Percentiles rank a stretch among this genome's conserved stretches.
These are phyloP conservation scores for Ameiurus melas DNA, from an alignment of 2,113 vertebrate species.

Conservation along the genomic window DNA sequence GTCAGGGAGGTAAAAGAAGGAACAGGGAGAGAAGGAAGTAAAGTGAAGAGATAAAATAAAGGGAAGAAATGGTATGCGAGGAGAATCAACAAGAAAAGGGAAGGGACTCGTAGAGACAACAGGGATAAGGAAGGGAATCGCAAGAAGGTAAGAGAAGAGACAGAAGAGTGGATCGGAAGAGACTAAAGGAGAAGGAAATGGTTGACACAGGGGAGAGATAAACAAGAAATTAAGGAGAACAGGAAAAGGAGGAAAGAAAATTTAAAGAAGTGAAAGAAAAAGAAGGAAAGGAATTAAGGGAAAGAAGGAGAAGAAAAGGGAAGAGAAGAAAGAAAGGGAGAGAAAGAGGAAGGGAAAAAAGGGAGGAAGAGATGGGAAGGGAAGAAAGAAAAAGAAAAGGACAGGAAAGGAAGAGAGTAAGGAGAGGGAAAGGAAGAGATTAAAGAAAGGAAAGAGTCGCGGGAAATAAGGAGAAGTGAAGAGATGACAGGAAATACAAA, in stretches of 20 bases:
- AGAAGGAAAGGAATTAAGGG: not conserved
- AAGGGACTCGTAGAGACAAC: not conserved
- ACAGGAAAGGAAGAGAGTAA: not conserved
- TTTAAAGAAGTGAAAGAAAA: not conserved
- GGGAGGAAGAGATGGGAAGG: not conserved
- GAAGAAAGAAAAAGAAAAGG: not conserved
- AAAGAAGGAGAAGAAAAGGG: not conserved
- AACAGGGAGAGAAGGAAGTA: not conserved
- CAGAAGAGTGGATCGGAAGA: not conserved
- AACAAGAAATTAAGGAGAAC: not conserved
- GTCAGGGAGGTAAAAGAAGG: not conserved
- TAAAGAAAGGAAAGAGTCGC: not conserved
- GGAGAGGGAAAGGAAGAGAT: not conserved
- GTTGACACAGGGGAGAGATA: not conserved
- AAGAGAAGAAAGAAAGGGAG: not conserved
- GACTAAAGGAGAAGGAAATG: not conserved
- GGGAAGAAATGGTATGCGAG: not conserved
- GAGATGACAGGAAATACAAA: not conserved
- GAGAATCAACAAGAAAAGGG: not conserved
- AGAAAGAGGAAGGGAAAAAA: not conserved
- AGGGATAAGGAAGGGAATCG: not conserved
- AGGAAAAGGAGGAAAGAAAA: not conserved
- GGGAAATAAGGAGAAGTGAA: not conserved
- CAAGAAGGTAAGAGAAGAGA: not conserved
- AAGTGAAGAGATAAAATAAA: not conserved